Conservation (phyloP, 2,888 invertebrate genomes). For the Pycnomerus fuliginosus region DNA sequence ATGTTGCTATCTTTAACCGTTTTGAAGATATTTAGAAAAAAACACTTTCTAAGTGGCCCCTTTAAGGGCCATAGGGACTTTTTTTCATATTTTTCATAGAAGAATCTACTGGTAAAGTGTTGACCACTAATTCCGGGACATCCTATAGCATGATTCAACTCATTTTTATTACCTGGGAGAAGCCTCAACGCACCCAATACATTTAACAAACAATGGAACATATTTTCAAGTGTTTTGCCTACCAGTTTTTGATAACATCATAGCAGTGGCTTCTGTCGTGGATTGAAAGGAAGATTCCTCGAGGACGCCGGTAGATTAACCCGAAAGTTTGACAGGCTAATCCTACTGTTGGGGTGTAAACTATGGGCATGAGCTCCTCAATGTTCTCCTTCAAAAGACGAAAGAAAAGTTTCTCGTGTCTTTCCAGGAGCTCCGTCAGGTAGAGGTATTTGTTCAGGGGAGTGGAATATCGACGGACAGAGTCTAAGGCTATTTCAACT, state of each 20-base stretch:
- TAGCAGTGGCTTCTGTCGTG: constrained; percentile 92
- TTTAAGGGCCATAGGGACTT: too few relatives aligned
- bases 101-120: too few relatives aligned
- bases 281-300: constrained; percentile 94
- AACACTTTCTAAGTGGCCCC: too few relatives aligned
- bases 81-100: too few relatives aligned
- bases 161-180: too few relatives aligned
- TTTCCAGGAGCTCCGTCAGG: constrained; percentile 89
- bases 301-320: constrained; percentile 88
- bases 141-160: too few relatives aligned
- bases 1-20: too few relatives aligned
- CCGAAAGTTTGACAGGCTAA: constrained; percentile 97
- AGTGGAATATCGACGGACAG: constrained; percentile 85
- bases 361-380: constrained; percentile 93
- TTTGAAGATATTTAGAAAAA: too few relatives aligned
- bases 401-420: constrained; percentile 96
- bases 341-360: constrained; percentile 98
- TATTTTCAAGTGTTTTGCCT: too few relatives aligned
- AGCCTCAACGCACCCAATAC: too few relatives aligned
- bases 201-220: too few relatives aligned
- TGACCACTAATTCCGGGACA: too few relatives aligned
- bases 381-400: constrained; percentile 88
- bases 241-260: constrained; percentile 92
- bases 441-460: constrained; percentile 96
- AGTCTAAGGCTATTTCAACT: constrained; percentile 85